A percentile compares a stretch with the other conserved stretches of the same genome.
Evolutionary conservation across 2,888 invertebrate genomes (phyloP).

Genomic region (Boloria euphrosyne): DNA sequence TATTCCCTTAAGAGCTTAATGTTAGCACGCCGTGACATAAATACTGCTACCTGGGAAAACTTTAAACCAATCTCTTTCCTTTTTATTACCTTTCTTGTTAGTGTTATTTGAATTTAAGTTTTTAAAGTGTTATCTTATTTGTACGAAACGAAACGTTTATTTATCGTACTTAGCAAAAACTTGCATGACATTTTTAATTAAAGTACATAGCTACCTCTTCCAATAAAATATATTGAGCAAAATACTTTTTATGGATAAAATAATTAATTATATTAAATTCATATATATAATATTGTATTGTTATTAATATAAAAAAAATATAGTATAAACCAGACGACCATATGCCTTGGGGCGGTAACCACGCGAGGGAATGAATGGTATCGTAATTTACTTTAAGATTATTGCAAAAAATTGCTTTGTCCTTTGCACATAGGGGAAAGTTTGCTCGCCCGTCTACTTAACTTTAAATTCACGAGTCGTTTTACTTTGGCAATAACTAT

Average conservation of each 20-base stretch:
- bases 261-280: no score
- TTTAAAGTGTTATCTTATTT: conserved; percentile 31
- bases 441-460: conserved; percentile 42
- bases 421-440: conserved; percentile 43
- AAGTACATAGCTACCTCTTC: no score
- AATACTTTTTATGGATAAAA: no score
- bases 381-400: conserved; percentile 44
- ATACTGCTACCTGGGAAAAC: conserved; percentile 67
- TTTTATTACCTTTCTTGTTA: conserved; percentile 59
- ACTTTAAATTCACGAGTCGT: conserved; percentile 38
- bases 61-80: conserved; percentile 65
- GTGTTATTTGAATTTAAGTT: conserved; percentile 42
- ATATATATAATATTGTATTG: no score
- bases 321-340: not conserved
- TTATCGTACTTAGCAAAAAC: no score
- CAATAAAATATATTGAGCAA: no score
- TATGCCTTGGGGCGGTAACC: conserved; percentile 7
- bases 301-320: no score
- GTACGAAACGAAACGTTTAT: no score
- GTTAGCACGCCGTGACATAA: conserved; percentile 71
- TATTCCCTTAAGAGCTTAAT: conserved; percentile 59
- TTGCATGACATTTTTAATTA: no score
- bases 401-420: conserved; percentile 50
- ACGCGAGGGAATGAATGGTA: conserved; percentile 21
- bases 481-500: conserved; percentile 39